Percentiles rank a stretch among this genome's conserved stretches.
These are phyloP conservation scores for Lochmaea crataegi DNA, from an alignment of 2,888 invertebrate genomes.

Conservation along the genomic window DNA sequence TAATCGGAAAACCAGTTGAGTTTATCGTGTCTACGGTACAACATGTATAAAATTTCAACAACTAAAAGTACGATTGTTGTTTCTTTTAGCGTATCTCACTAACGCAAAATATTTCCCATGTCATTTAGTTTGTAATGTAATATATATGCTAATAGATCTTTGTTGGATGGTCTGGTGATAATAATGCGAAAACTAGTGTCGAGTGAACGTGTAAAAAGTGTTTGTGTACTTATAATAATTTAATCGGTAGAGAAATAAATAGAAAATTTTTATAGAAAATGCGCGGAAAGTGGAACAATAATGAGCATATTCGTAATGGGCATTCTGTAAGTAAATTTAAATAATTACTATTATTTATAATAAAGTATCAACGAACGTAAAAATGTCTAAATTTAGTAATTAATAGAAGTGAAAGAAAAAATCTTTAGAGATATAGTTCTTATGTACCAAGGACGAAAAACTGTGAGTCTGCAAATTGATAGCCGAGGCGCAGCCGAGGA, in stretches of 20 bases:
- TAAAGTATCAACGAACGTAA: too few species aligned
- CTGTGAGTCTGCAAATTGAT: too few species aligned
- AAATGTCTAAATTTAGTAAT: too few species aligned
- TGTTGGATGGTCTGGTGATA: conserved; percentile 17
- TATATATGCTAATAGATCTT: conserved; percentile 33
- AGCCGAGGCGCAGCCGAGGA: too few species aligned
- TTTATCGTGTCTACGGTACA: conserved; percentile 28
- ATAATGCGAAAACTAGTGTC: conserved; percentile 30
- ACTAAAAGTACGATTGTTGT: conserved; percentile 12
- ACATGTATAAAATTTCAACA: conserved; percentile 11
- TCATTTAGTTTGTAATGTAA: conserved; percentile 24
- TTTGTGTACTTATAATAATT: conserved; percentile 6
- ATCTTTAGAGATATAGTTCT: too few species aligned
- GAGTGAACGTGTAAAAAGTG: conserved; percentile 30
- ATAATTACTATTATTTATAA: background rate
- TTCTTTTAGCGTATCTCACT: conserved; percentile 5
- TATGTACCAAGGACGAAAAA: too few species aligned
- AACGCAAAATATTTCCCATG: conserved; percentile 26
- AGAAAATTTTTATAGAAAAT: conserved; percentile 31
- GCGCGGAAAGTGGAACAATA: conserved; percentile 44
- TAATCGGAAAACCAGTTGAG: conserved; percentile 40
- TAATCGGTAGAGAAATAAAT: conserved; percentile 13
- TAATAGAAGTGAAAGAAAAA: too few species aligned
- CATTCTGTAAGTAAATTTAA: conserved; percentile 36
- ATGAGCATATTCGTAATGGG: conserved; percentile 27